Evolutionary conservation across 1,140 invertebrate genomes (phyloP).

Genomic region (Achroia grisella): DNA sequence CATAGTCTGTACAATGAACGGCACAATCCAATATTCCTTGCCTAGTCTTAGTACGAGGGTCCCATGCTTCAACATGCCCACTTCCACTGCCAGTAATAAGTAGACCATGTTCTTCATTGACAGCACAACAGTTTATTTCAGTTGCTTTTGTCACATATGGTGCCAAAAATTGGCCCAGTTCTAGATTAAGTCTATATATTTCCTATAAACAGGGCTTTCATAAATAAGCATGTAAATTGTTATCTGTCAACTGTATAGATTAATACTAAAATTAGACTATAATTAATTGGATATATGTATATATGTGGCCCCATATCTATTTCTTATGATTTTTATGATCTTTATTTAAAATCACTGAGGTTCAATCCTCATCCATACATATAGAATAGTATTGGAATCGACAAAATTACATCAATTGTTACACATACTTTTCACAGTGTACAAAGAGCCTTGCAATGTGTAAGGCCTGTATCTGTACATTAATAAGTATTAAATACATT

Average conservation of each 20-base stretch:
- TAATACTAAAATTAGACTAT: not conserved
- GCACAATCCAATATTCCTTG: constrained; percentile 92
- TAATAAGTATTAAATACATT: no score
- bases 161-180: constrained; percentile 94
- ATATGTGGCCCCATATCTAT: no score
- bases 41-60: constrained; percentile 85
- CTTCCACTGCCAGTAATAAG: constrained; percentile 92
- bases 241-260: no score
- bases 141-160: constrained; percentile 84
- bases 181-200: constrained; percentile 96
- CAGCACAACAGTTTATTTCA: constrained; percentile 88
- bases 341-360: constrained; percentile 3
- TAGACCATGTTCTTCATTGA: constrained; percentile 93
- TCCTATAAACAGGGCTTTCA: no score
- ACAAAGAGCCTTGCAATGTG: no score
- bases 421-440: no score
- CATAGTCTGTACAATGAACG: constrained; percentile 73
- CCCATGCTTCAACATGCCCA: constrained; percentile 97
- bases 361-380: no score
- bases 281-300: no score
- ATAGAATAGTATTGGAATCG: no score
- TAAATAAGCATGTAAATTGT: no score
- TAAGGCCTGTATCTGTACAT: no score
- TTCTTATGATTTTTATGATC: not conserved
- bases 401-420: no score